Evolutionary conservation across 2,113 vertebrate species (phyloP), one percentile per base, ranked within the genome.

Genomic region (Bubo scandiacus): DNA sequence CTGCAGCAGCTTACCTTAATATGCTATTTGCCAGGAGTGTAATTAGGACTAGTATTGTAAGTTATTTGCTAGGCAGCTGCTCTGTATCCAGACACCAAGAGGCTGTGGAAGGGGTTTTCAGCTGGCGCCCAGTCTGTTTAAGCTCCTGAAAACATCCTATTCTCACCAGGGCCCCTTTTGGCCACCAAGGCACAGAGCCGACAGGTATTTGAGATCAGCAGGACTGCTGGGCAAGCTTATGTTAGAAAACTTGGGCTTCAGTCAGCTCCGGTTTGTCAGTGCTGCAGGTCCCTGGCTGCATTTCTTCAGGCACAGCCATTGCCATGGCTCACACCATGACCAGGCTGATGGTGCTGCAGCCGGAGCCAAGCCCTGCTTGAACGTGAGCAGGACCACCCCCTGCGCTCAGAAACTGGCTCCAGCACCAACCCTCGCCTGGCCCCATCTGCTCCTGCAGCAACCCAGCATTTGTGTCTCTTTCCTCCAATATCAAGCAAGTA

Each of bases 241-340:
- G 32, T 47, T 63, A n/a, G 62, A 78, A 59, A 91, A 71, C 17
- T 4, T 70, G 62, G 71, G 27, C 61, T 88, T 43, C 47, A 27
- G 40, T 67, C 65, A 88, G 63, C 78, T 72, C 11, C 8, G 1
- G 61, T 71, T 86, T 95, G 94, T 75, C n/a, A 5, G n/a, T 34
- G 81, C 49, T 36, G 57, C 74, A 23, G 65, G 91, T 82, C 4
- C 4, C 66, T 94, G 94, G 80, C 83, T 63, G 55, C 2, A 1
- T 18, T 86, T 52, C 90, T 45, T 5, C 51, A 6, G 74, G 66
- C 79, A 58, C 73, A 77, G 80, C 47, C 66, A 4, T 20, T 18
- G 34, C 66, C 0, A 0, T 30, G 45, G 70, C 47, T 85, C 45
- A 5, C 0, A 20, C 78, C 70, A 78, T n/a, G 43, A 26, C 67